Base-by-base conservation (phyloP, 2,113 vertebrate species). In the Xenus cinereus region DNA sequence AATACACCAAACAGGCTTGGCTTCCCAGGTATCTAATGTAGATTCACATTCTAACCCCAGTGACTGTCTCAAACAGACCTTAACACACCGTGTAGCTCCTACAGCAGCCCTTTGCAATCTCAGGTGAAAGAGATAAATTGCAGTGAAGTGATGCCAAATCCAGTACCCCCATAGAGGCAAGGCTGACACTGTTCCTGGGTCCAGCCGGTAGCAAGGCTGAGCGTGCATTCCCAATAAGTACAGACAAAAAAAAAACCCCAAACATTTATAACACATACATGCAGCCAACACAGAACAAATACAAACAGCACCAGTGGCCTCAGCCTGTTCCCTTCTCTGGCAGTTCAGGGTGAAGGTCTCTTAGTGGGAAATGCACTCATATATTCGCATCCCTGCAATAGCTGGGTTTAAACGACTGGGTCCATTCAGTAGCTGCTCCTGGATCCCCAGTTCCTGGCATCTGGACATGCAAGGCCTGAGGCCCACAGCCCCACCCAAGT, bases 381-480 rank as follows among this genome's bases (percentile, higher is more conserved):
- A 2, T 39, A 41, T 35, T 21, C 28, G 5, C 7, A 30, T 30
- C 20, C 33, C 33, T 59, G 15, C 18, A 28, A 56, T 9, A 56
- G 19, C 56, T 57, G 23, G 23, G 37, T 30, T 71, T 57, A 72
- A 32, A 30, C 43, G 51, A 24, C 63, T 20, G 19, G 9, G 10
- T 45, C 35, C 50, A 57, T n/a, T 30, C 69, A 43, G 24, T 13
- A 30, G 6, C 30, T 91, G 35, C 18, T 73, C 19, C 51, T 23
- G 64, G 33, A 66, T 46, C 2, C 14, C 14, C 10, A 8, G 33
- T 32, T 51, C 33, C 37, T 32, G 35, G 35, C 27, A 69, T 21
- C 32, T 15, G 32, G 10, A 20, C 18, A 2, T 4, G 2, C 13
- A 73, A 48, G 22, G 6, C 14, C 28, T 3, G 1, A 26, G 39